Evolutionary conservation across 2,888 invertebrate genomes (phyloP), one percentile per base, ranked within the genome.

Genomic region (Dascillus cervinus): DNA sequence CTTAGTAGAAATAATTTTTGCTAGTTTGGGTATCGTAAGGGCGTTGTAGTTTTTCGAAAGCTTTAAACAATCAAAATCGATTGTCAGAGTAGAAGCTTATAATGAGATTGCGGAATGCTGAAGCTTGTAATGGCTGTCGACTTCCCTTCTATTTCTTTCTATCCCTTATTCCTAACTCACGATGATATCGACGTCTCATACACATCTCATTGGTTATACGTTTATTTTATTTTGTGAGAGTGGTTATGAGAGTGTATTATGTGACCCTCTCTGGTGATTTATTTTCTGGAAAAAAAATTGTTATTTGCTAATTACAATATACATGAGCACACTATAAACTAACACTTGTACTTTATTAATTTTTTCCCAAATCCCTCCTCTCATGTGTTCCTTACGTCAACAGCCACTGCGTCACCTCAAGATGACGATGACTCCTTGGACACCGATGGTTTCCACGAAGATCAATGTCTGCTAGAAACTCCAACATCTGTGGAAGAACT

Each of bases 381-480:
- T 22, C 22, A 17, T 32, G 19, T 32, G 31, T 21, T 32, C 32
- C 32, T 39, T 34, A 34, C 38, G 34, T 34, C 34, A 52, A 58
- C 59, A 59, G 55, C 60, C 45, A 64, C 64, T 49, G 67, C 65
- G 46, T 69, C 70, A 40, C 69, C 70, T 34, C 69, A 69, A 55
- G 70, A 70, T 50, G 70, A 70, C 58, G 71, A 70, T 52, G 71
- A 71, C 49, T 70, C 69, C 27, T 58, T 70, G 63, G 70, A 70
- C 50, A 68, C 69, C 26, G 70, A 71, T 52, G 70, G 69, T 49
- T 71, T 69, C 53, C 67, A 63, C 46, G 66, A 66, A 52, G 68
- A 68, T 45, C 64, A 66, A 43, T 66, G 60, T 48, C 58, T 67
- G 26, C 50, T 67, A 51, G 69, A 69, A 52, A 69, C 68, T 14